Base-by-base conservation (phyloP, 1,140 invertebrate genomes). In the Liolophura sinensis region DNA sequence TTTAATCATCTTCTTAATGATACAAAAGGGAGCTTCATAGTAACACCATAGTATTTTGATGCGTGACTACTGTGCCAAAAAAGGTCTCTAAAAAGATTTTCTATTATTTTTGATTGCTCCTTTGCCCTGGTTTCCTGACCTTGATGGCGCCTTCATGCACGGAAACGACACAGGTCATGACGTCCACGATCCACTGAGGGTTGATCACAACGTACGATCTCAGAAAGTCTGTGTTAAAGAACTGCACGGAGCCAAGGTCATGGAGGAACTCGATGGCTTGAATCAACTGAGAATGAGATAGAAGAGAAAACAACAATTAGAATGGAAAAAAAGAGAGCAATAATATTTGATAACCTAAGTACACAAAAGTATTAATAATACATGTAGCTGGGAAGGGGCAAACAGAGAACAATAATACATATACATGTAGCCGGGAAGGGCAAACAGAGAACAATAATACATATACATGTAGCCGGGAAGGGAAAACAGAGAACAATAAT, bases 111-210 rank as follows among this genome's bases (percentile, higher is more conserved):
- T 54, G 51, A n/a, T 54, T 24, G 24, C n/a, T n/a, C 24, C 12
- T 20, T 7, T 47, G 48, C n/a, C 7, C 4, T 1, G 9, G 27
- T n/a, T 51, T 14, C 25, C 50, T 49, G 60, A 82, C 79, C 74
- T 81, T 71, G 25, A 82, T 79, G 1, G 77, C 73, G 20, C 75
- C 74, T 24, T 75, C 72, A 58, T 83, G 76, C 15, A 84, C 80
- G 51, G 80, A 81, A 15, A 84, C 82, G 25, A 84, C 68, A 69
- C 82, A 83, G 1, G 83, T 75, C 80, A 84, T 82, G 24, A 81
- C 79, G 68, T 84, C 79, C 11, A 83, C 81, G 64, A 84, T 82
- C 80, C 82, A 84, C 75, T 84, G 83, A 15, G 83, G 81, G n/a
- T 80, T 71, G 16, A 84, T 82, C n/a, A 84, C 81, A 9, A 84